phyloP scores from a whole-genome alignment of 2,113 vertebrate species.

The Agapornis roseicollis region DNA sequence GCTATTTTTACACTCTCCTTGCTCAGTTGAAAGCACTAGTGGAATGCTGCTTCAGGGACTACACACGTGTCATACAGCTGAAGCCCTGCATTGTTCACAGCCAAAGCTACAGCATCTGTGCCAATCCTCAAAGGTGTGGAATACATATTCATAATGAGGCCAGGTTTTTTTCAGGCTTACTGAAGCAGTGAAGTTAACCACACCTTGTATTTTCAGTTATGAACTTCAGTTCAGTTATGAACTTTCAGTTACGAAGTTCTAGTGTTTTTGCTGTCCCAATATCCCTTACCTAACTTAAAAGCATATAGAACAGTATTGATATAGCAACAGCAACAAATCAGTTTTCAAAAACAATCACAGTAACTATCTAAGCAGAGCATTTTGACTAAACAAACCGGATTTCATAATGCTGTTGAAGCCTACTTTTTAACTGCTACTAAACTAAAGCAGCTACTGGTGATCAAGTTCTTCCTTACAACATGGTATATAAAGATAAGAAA shows the following conservation, averaged over 20 bases:
- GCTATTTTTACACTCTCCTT: slow-evolving; percentile 11
- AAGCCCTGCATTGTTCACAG: background rate
- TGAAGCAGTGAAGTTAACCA: background rate
- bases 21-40: background rate
- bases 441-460: background rate
- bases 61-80: background rate
- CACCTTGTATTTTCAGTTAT: background rate
- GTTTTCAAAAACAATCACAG: background rate
- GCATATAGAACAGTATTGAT: background rate
- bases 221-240: no score
- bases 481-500: background rate
- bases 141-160: background rate
- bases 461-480: background rate
- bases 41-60: background rate
- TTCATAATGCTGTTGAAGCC: background rate
- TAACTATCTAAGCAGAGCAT: background rate
- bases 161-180: background rate
- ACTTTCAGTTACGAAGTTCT: background rate
- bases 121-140: background rate
- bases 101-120: background rate
- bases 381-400: background rate
- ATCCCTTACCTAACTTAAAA: background rate
- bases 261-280: background rate
- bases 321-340: background rate
- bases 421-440: background rate